phyloP scores from a whole-genome alignment of 2,888 invertebrate genomes.

The Timema cristinae region DNA sequence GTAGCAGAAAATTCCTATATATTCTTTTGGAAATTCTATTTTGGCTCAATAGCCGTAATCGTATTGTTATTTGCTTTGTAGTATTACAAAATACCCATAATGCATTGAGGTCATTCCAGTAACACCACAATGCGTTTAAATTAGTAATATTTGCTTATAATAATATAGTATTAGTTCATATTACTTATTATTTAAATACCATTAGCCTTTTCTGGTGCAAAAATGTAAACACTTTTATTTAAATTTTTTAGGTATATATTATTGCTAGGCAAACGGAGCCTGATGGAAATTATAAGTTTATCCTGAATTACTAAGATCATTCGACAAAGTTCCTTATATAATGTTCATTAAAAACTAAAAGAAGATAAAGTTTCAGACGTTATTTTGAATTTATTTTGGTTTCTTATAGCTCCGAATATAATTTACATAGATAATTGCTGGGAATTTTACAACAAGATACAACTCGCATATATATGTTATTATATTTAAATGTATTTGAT shows the following conservation, averaged over 20 bases:
- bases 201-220: background rate
- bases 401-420: background rate
- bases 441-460: background rate
- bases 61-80: background rate
- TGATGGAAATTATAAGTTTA: background rate
- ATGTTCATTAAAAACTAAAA: background rate
- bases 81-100: background rate
- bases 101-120: background rate
- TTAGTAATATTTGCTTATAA: no score
- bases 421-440: background rate
- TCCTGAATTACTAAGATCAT: slow-evolving; percentile 3
- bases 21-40: background rate
- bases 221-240: background rate
- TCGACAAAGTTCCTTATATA: background rate
- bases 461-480: background rate
- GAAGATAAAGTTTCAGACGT: background rate
- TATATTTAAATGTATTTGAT: background rate
- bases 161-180: no score
- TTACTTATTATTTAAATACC: no score
- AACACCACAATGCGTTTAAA: background rate
- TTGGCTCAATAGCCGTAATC: background rate
- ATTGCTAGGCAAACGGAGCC: background rate
- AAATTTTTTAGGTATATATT: background rate
- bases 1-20: background rate
- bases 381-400: background rate